Base-by-base conservation (phyloP, 2,888 invertebrate genomes). In the Agrilus cyanescens region DNA sequence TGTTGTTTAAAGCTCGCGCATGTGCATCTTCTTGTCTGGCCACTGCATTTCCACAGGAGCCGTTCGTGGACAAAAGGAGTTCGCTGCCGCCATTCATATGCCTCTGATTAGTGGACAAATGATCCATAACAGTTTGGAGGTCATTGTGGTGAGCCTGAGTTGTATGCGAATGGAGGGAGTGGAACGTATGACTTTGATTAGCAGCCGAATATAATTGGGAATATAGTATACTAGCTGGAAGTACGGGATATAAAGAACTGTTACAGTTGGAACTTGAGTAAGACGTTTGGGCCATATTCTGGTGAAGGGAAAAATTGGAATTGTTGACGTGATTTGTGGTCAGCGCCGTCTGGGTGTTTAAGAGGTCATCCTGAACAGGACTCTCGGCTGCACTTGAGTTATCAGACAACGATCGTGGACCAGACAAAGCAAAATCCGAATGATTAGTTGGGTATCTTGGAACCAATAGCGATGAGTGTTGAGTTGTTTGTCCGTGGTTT, bases 321-420 rank as follows among this genome's bases (percentile, higher is more conserved):
- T 73, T 75, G 59, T 77, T 76, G 2, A 65, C 63, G 46, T 55
- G 54, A 38, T 51, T 75, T 53, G 65, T 73, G 12, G 75, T 74
- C 52, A 78, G 73, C 59, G 76, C 73, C 3, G 77, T 76, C 56
- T 80, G 81, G 5, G 78, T 75, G 2, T 78, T 75, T 31, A 81
- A 69, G 3, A 82, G 65, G 54, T 85, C 85, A 58, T 85, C 85
- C 68, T 86, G 85, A 12, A 85, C 85, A 2, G 85, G 85, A 31
- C 85, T 85, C 59, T 86, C 85, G 3, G 85, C 85, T 47, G 85
- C 82, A 30, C 85, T 86, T 32, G 85, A 86, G 59, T 83, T 81
- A 62, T 86, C 87, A 53, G 85, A 85, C 20, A 87, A 67, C 12
- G 86, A 86, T 33, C 87, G 71, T 0, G 87, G 85, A 2, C 81